A percentile compares a stretch with the other conserved stretches of the same genome.
These are phyloP conservation scores for Enchytraeus crypticus DNA, from an alignment of 2,888 invertebrate species.

Conservation along the genomic window DNA sequence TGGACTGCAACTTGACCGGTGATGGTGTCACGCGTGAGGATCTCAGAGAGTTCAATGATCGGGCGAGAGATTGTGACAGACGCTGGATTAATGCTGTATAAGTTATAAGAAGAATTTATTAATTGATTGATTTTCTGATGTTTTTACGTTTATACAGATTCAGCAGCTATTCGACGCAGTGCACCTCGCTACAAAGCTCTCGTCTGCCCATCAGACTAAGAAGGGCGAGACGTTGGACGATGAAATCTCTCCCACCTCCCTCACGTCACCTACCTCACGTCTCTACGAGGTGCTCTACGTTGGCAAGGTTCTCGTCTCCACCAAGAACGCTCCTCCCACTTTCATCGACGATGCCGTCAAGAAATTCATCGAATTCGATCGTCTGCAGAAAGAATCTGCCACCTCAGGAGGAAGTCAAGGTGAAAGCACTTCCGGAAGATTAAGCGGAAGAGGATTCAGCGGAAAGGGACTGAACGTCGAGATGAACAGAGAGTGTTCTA, in stretches of 20 bases:
- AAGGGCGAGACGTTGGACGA: too few species aligned
- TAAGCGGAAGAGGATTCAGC: neutral
- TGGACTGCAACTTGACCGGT: too few species aligned
- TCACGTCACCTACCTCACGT: conserved; percentile 14
- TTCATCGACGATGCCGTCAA: conserved; percentile 82
- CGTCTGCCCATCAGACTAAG: too few species aligned
- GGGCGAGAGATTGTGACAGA: too few species aligned
- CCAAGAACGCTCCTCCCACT: conserved; percentile 73
- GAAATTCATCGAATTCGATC: conserved; percentile 71
- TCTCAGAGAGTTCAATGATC: too few species aligned
- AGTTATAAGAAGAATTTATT: too few species aligned
- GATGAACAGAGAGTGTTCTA: conserved; percentile 31
- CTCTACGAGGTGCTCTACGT: conserved; percentile 70
- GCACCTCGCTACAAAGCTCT: too few species aligned
- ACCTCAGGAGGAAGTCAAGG: neutral
- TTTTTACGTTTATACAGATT: too few species aligned
- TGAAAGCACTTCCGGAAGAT: neutral
- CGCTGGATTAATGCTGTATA: too few species aligned
- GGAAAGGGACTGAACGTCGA: neutral
- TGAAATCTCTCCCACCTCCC: too few species aligned
- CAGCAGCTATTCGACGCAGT: too few species aligned
- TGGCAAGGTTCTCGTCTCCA: conserved; percentile 79
- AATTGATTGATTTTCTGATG: neutral
- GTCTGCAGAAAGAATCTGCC: conserved; percentile 54
- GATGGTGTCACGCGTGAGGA: too few species aligned